These are phyloP conservation scores for Ceyx melanurus DNA, from an alignment of 2,113 vertebrate genomes.

Conservation along the genomic window DNA sequence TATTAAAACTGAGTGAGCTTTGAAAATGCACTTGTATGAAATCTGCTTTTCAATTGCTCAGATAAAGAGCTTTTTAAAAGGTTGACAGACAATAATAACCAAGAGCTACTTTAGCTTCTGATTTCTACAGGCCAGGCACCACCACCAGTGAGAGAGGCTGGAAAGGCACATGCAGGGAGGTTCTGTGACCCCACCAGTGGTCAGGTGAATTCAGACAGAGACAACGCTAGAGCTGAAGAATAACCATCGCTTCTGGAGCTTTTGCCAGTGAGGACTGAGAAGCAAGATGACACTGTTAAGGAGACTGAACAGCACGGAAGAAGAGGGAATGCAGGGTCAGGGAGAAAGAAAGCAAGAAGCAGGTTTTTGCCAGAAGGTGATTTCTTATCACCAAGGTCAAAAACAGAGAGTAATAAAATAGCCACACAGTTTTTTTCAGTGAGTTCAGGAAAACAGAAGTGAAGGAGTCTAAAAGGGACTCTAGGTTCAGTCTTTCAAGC, in stretches of 20 bases:
- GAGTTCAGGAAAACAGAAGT: neutral
- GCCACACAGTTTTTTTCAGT: neutral
- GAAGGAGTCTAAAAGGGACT: neutral
- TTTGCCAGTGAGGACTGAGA: neutral
- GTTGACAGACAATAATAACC: neutral
- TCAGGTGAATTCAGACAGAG: neutral
- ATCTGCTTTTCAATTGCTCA: neutral
- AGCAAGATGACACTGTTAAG: neutral
- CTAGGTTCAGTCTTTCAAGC: neutral
- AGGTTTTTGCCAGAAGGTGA: neutral
- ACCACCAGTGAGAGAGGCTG: neutral
- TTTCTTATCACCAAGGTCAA: neutral
- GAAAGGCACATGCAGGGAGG: neutral
- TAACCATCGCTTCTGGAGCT: neutral
- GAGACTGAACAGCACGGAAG: neutral
- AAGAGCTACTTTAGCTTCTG: neutral
- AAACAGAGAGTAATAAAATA: conserved; percentile 7
- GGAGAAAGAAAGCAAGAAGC: neutral
- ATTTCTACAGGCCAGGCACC: neutral
- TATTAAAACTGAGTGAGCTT: neutral
- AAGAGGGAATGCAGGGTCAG: neutral
- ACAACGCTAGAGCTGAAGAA: neutral
- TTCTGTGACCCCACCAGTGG: neutral
- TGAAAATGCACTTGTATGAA: neutral
- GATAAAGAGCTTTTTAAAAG: neutral